Evolutionary conservation across 2,113 vertebrate genomes (phyloP).

Genomic region (Nettapus auritus): DNA sequence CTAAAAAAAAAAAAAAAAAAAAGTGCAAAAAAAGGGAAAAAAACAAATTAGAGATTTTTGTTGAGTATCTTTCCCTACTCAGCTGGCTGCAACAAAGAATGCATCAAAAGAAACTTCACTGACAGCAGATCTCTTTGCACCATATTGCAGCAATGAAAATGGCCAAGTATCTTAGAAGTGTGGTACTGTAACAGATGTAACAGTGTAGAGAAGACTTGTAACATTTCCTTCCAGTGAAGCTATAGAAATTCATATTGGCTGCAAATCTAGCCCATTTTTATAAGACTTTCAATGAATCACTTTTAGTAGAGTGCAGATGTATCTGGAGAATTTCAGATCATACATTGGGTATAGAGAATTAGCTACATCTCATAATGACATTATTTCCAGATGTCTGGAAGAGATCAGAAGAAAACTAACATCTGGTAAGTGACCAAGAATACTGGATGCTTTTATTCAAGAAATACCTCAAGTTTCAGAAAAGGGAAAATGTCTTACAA

Average conservation of each 20-base stretch:
- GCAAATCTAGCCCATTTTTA: not conserved
- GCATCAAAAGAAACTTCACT: accelerated
- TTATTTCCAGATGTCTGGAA: conserved; percentile 47
- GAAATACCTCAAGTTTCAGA: not conserved
- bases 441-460: not conserved
- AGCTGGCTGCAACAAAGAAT: not conserved
- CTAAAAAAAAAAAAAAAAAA: not conserved
- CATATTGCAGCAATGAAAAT: not conserved
- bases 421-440: not conserved
- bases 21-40: not conserved
- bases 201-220: not conserved
- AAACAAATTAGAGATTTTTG: not conserved
- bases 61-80: not conserved
- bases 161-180: not conserved
- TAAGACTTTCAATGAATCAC: not conserved
- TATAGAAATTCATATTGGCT: not conserved
- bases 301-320: not conserved
- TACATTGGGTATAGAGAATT: conserved; percentile 2
- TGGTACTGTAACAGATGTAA: not conserved
- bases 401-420: conserved; percentile 19
- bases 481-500: not conserved
- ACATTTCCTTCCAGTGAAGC: not conserved
- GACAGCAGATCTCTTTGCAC: not conserved
- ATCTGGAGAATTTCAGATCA: conserved; percentile 10
- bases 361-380: conserved; percentile 24